Conservation (phyloP, 2,113 vertebrate species). For the Cynopterus brachyotis region DNA sequence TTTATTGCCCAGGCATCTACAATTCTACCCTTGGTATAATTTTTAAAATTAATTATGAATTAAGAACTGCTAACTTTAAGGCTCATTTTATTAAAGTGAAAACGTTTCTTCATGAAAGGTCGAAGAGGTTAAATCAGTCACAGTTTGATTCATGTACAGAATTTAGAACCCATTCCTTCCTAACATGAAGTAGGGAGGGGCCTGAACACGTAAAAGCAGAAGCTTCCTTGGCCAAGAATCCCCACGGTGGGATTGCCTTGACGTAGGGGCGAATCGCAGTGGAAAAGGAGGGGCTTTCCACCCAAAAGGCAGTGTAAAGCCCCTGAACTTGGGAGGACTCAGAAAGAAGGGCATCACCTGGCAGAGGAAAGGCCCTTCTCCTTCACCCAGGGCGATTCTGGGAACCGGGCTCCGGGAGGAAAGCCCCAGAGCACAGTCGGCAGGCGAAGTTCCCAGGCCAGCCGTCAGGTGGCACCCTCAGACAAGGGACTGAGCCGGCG, state of each 20-base stretch:
- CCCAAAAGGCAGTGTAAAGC: too few relatives aligned
- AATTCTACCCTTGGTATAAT: background rate
- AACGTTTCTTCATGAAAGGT: background rate
- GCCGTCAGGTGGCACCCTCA: constrained; percentile 54
- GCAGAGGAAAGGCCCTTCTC: too few relatives aligned
- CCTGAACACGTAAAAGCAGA: rapidly evolving
- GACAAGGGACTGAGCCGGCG: too few relatives aligned
- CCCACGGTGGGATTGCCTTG: background rate
- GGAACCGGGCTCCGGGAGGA: rapidly evolving
- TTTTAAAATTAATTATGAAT: background rate
- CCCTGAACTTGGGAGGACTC: background rate
- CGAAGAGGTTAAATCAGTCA: background rate
- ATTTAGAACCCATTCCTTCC: background rate
- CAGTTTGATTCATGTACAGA: background rate
- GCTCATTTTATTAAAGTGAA: background rate
- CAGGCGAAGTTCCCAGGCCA: background rate
- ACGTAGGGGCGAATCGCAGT: background rate
- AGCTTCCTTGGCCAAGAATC: background rate
- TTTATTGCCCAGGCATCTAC: background rate
- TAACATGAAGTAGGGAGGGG: background rate
- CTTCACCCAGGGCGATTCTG: rapidly evolving
- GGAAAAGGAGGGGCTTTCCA: background rate
- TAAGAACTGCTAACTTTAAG: background rate
- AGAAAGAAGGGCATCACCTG: background rate
- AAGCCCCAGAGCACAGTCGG: rapidly evolving